These are phyloP conservation scores for Saimiri boliviensis DNA, from an alignment of 2,113 vertebrate genomes.

Conservation along the genomic window DNA sequence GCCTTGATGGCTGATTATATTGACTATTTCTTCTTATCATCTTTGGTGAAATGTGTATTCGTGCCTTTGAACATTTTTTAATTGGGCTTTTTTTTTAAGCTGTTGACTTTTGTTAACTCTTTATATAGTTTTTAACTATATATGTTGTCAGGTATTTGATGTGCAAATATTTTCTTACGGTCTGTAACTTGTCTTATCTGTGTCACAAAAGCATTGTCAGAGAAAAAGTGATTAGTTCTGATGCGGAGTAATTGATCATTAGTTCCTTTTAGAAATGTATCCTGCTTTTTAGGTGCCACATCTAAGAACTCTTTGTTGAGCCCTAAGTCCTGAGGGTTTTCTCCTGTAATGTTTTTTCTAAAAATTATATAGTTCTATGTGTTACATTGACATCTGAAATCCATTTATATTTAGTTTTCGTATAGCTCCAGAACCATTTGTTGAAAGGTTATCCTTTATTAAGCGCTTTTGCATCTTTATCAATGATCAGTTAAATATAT, in stretches of 20 bases:
- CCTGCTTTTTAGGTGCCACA: not conserved
- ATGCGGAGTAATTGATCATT: not conserved
- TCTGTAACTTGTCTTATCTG: not conserved
- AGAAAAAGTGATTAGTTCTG: not conserved
- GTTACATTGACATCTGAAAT: not conserved
- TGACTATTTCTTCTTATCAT: not conserved
- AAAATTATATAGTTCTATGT: not conserved
- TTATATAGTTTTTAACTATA: not conserved
- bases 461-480: not conserved
- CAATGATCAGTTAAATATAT: not conserved
- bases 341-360: not conserved
- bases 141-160: not conserved
- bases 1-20: not conserved
- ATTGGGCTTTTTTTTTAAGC: not conserved
- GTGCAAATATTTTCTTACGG: not conserved
- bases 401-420: not conserved
- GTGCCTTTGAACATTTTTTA: not conserved
- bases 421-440: not conserved
- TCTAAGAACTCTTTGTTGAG: not conserved
- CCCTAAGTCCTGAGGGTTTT: not conserved
- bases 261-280: not conserved
- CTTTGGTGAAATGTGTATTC: not conserved
- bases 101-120: not conserved
- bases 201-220: not conserved
- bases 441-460: not conserved